Conservation (phyloP, 2,797 vertebrate species). For the Cyclura pinguis region DNA sequence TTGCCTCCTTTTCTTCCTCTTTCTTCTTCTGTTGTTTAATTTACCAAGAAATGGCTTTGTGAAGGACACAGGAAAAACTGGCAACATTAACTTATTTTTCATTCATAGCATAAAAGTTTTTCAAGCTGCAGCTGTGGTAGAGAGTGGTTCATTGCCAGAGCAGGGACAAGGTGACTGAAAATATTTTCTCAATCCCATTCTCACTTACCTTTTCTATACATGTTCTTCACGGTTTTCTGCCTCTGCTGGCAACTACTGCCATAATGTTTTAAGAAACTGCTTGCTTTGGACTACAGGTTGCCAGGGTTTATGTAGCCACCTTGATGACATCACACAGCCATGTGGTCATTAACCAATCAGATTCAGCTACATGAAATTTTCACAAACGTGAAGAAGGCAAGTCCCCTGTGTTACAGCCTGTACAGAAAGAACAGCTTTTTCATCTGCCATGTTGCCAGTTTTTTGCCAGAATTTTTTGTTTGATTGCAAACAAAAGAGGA, state of each 20-base stretch:
- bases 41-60: neutral
- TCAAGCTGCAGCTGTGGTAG: neutral
- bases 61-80: neutral
- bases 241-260: neutral
- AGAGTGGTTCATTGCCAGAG: too few relatives aligned
- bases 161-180: neutral
- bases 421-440: neutral
- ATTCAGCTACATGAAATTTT: neutral
- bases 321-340: too few relatives aligned
- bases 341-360: too few relatives aligned
- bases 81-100: neutral
- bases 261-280: neutral
- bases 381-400: neutral
- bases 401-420: neutral
- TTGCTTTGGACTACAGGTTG: neutral
- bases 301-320: too few relatives aligned
- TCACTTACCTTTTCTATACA: too few relatives aligned
- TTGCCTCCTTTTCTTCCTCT: neutral
- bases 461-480: neutral
- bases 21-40: neutral
- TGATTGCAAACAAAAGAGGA: neutral
- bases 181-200: too few relatives aligned
- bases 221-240: neutral
- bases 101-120: neutral
- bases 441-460: neutral